A percentile compares a stretch with the other conserved stretches of the same genome.
phyloP scores from a whole-genome alignment of 1,140 invertebrate genomes.

The Oryzaephilus surinamensis region DNA sequence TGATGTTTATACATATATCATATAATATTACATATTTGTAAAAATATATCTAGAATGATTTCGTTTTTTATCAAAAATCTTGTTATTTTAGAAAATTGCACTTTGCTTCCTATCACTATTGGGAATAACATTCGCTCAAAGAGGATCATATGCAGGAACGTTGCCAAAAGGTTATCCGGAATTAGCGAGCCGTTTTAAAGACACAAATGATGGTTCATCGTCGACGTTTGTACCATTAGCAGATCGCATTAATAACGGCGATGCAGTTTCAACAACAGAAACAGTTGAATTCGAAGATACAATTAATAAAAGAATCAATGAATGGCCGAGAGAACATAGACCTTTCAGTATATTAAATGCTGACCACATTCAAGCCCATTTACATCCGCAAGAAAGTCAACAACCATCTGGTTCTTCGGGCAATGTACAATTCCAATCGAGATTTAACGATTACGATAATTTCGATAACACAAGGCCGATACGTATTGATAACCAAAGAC shows the following conservation, averaged over 20 bases:
- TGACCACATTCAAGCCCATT: conserved; percentile 38
- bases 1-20: too few relatives aligned
- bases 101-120: too few relatives aligned
- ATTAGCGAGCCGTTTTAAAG: conserved; percentile 24
- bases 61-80: too few relatives aligned
- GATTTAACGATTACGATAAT: too few relatives aligned
- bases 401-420: too few relatives aligned
- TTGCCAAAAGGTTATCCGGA: conserved; percentile 26
- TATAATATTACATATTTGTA: too few relatives aligned
- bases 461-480: too few relatives aligned
- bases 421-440: too few relatives aligned
- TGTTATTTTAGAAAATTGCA: too few relatives aligned
- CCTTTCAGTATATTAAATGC: conserved; percentile 48
- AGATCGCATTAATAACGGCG: conserved; percentile 26
- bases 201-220: conserved; percentile 10
- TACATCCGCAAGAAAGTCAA: too few relatives aligned
- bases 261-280: conserved; percentile 24
- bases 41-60: too few relatives aligned
- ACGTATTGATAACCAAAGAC: too few relatives aligned
- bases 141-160: conserved; percentile 26
- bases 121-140: conserved; percentile 21
- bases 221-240: conserved; percentile 12
- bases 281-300: conserved; percentile 39
- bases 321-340: conserved; percentile 40
- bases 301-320: conserved; percentile 39